Evolutionary conservation across 2,113 vertebrate species (phyloP).

Genomic region (Corythornis vintsioides): DNA sequence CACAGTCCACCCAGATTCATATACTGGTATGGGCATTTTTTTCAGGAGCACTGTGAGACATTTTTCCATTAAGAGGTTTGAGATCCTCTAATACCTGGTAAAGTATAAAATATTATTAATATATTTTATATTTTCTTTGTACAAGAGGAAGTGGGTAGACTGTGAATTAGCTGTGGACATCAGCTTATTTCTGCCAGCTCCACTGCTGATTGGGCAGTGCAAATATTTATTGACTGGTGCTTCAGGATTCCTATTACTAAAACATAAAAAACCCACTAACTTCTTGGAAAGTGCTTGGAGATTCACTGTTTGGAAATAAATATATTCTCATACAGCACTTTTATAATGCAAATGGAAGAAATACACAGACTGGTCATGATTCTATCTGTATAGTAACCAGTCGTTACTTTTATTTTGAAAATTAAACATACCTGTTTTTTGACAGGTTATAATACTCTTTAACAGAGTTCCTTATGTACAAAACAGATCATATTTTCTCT

Average conservation of each 20-base stretch:
- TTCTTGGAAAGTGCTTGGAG: neutral
- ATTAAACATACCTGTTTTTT: neutral
- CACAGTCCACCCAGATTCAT: neutral
- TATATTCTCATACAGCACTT: neutral
- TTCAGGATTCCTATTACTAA: neutral
- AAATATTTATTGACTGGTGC: neutral
- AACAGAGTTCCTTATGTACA: neutral
- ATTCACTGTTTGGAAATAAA: neutral
- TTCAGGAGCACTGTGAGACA: neutral
- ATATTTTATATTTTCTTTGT: neutral
- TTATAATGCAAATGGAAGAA: neutral
- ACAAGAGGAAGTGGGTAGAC: neutral
- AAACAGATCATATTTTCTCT: neutral
- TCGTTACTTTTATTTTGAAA: neutral
- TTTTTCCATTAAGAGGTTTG: neutral
- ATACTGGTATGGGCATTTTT: neutral
- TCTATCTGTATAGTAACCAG: neutral
- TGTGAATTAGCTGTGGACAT: neutral
- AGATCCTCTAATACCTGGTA: neutral
- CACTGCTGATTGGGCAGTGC: neutral
- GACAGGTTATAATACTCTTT: neutral
- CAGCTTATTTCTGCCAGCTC: neutral
- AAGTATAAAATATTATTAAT: neutral
- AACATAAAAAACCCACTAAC: neutral
- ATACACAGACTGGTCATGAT: neutral